Evolutionary conservation across 2,888 invertebrate species (phyloP).

Genomic region (Dromius quadrimaculatus): DNA sequence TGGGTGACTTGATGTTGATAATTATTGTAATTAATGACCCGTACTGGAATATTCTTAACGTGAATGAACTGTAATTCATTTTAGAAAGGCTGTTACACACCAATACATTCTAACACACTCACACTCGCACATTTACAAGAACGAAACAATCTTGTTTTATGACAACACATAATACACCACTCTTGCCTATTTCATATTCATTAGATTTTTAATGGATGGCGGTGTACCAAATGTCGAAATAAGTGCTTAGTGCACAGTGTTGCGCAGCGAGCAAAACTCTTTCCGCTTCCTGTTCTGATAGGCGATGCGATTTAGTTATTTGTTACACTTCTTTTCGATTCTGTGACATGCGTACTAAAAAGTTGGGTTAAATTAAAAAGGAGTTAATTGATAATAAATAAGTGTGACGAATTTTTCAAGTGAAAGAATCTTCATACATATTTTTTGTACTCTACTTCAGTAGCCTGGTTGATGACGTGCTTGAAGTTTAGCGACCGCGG

Average conservation of each 20-base stretch:
- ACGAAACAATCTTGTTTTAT: not conserved
- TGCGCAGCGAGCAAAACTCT: not conserved
- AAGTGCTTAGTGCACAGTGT: conserved; percentile 11
- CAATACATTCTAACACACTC: not conserved
- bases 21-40: conserved; percentile 37
- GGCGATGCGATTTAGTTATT: conserved; percentile 17
- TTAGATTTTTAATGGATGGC: conserved; percentile 40
- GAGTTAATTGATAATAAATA: no score
- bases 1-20: conserved; percentile 34
- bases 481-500: conserved; percentile 14
- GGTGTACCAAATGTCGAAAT: conserved; percentile 37
- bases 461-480: not conserved
- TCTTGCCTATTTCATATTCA: conserved; percentile 34
- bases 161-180: not conserved
- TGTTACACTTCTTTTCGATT: conserved; percentile 9
- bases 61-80: not conserved
- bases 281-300: conserved; percentile 41
- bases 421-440: no score
- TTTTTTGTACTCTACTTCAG: not conserved
- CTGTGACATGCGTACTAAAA: no score
- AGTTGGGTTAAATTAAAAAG: no score
- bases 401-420: no score
- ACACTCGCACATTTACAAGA: not conserved
- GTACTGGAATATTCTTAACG: no score
- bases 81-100: not conserved